Percentiles rank a stretch among this genome's conserved stretches.
Conservation (phyloP, 1,140 invertebrate species). For the Neodiprion pinetum region DNA sequence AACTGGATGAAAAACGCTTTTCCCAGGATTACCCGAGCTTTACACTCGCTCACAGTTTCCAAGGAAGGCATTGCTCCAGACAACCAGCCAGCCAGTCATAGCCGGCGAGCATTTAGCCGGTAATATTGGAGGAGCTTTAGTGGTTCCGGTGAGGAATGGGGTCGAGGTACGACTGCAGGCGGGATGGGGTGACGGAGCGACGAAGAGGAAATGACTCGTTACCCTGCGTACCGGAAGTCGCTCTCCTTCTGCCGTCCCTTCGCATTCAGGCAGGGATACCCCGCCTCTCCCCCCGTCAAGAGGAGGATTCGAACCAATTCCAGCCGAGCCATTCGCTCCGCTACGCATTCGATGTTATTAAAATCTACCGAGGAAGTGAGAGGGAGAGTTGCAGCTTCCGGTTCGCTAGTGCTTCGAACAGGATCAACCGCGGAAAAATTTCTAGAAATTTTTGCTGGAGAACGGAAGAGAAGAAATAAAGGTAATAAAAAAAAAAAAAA, state of each 20-base stretch:
- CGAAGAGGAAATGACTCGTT: slow-evolving; percentile 56
- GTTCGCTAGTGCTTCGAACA: no score
- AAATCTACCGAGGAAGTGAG: background rate
- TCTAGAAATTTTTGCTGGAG: no score
- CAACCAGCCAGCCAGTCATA: no score
- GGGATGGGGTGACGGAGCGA: slow-evolving; percentile 23
- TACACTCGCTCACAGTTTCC: no score
- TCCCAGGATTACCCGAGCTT: background rate
- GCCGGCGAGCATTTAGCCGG: slow-evolving; percentile 31
- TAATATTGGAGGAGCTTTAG: slow-evolving; percentile 37
- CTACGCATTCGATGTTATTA: background rate
- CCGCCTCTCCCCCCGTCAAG: background rate
- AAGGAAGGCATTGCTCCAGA: no score
- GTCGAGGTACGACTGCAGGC: slow-evolving; percentile 7
- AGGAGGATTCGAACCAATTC: slow-evolving; percentile 18
- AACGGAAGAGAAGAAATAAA: no score
- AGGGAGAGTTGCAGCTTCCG: background rate
- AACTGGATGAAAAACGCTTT: background rate
- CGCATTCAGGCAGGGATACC: slow-evolving; percentile 12
- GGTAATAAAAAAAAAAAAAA: background rate
- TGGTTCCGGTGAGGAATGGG: slow-evolving; percentile 32
- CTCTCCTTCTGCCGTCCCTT: slow-evolving; percentile 39
- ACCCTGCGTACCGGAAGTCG: slow-evolving; percentile 51
- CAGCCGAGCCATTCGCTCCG: slow-evolving; percentile 5
- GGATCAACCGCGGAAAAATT: no score